Conservation (phyloP, 2,888 invertebrate species). For the Dorcus parallelipipedus region DNA sequence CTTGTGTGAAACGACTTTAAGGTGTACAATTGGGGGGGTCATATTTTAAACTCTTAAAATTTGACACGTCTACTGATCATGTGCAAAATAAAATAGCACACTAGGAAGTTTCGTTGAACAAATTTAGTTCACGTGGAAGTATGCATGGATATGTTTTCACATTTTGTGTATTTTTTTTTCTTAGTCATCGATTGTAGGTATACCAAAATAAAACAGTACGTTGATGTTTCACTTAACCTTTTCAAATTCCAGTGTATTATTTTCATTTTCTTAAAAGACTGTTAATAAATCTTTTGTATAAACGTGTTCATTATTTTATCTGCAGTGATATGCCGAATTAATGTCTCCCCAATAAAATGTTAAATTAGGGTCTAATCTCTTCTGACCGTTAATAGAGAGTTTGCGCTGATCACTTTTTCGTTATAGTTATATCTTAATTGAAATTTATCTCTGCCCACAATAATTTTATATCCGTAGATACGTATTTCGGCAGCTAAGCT, state of each 20-base stretch:
- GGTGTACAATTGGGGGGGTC: slow-evolving; percentile 1
- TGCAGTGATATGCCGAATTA: no score
- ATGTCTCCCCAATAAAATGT: no score
- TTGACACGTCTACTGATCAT: slow-evolving; percentile 13
- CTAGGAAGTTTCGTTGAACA: slow-evolving; percentile 10
- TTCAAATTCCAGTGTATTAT: slow-evolving; percentile 22
- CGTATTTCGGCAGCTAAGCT: no score
- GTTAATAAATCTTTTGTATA: slow-evolving; percentile 30
- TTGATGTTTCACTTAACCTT: slow-evolving; percentile 18
- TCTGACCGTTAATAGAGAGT: no score
- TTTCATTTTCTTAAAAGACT: slow-evolving; percentile 27
- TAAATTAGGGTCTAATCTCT: no score
- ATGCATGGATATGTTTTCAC: slow-evolving; percentile 10
- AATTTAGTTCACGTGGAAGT: neutral
- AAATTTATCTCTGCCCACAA: no score
- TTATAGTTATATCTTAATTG: no score
- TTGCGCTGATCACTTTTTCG: no score
- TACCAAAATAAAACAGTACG: slow-evolving; percentile 16
- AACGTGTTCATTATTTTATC: no score
- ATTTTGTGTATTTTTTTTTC: slow-evolving; percentile 11
- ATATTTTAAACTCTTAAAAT: slow-evolving; percentile 16
- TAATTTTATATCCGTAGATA: no score
- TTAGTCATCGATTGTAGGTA: slow-evolving; percentile 3
- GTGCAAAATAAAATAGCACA: slow-evolving; percentile 14
- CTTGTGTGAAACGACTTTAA: slow-evolving; percentile 10